Percentiles rank a stretch among this genome's conserved stretches.
These are phyloP conservation scores for Scaptomyza hsui DNA, from an alignment of 1,140 invertebrate species.

Conservation along the genomic window DNA sequence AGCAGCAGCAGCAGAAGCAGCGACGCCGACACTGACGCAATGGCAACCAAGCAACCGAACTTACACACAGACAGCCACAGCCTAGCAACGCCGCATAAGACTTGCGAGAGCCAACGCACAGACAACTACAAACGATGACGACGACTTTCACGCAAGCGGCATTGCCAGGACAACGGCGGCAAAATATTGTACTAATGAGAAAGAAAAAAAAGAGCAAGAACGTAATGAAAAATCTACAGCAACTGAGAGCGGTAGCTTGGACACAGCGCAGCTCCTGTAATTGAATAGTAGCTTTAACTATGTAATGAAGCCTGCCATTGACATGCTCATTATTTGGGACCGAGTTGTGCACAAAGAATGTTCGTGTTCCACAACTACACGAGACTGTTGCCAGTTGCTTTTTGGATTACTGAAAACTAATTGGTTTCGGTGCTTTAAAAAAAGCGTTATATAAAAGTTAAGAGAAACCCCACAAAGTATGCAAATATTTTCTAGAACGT, in stretches of 20 bases:
- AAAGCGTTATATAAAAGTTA: too few relatives aligned
- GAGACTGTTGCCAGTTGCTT: too few relatives aligned
- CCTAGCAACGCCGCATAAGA: constrained; percentile 46
- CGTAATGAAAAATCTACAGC: neutral
- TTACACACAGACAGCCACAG: constrained; percentile 24
- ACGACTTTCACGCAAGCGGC: neutral
- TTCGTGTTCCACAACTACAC: too few relatives aligned
- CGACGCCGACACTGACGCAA: constrained; percentile 46
- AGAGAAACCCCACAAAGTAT: constrained; percentile 2
- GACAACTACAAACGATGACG: constrained; percentile 12
- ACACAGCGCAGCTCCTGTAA: neutral
- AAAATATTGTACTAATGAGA: constrained; percentile 29
- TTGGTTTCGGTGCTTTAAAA: too few relatives aligned
- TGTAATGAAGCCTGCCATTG: constrained; percentile 5
- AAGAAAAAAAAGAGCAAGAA: constrained; percentile 3
- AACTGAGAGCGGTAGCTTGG: neutral
- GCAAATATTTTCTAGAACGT: too few relatives aligned
- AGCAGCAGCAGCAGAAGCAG: constrained; percentile 10
- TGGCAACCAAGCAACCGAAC: constrained; percentile 52
- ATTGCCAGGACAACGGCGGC: constrained; percentile 46
- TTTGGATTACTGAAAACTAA: neutral
- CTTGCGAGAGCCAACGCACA: constrained; percentile 29
- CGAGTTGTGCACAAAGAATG: too few relatives aligned
- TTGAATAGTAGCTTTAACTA: neutral
- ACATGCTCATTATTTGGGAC: too few relatives aligned